These are phyloP conservation scores for Lycia hirtaria DNA, from an alignment of 2,888 invertebrate genomes.

Conservation along the genomic window DNA sequence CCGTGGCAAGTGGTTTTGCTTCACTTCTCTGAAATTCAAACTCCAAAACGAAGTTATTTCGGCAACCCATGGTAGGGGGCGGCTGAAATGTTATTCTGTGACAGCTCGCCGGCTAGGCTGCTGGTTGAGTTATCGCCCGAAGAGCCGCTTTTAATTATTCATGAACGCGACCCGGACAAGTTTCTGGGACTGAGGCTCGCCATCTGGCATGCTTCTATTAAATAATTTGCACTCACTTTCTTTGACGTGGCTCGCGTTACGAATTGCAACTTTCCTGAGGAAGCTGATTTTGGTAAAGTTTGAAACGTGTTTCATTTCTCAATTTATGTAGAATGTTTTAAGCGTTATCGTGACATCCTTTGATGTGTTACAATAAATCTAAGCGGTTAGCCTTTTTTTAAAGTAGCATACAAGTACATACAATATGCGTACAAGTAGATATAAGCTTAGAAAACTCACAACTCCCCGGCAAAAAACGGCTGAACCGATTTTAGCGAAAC, in stretches of 20 bases:
- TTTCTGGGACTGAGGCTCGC: slow-evolving; percentile 65
- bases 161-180: slow-evolving; percentile 67
- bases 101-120: slow-evolving; percentile 51
- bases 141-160: slow-evolving; percentile 78
- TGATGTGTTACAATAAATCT: no score
- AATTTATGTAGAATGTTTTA: background rate
- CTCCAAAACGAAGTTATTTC: background rate
- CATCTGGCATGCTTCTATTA: slow-evolving; percentile 72
- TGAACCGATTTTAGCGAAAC: no score
- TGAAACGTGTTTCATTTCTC: slow-evolving; percentile 9
- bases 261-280: slow-evolving; percentile 25
- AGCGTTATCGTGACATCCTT: no score
- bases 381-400: no score
- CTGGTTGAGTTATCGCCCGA: slow-evolving; percentile 70
- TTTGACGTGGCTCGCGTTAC: slow-evolving; percentile 47
- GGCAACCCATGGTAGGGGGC: slow-evolving; percentile 36
- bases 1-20: no score
- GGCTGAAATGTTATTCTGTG: slow-evolving; percentile 67
- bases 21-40: no score
- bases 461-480: no score
- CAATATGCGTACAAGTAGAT: no score
- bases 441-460: no score
- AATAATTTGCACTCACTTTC: slow-evolving; percentile 73
- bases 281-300: slow-evolving; percentile 11
- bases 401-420: no score